Percentiles rank a stretch among this genome's conserved stretches.
phyloP scores from a whole-genome alignment of 2,113 vertebrate species.

The Donacobius atricapilla region DNA sequence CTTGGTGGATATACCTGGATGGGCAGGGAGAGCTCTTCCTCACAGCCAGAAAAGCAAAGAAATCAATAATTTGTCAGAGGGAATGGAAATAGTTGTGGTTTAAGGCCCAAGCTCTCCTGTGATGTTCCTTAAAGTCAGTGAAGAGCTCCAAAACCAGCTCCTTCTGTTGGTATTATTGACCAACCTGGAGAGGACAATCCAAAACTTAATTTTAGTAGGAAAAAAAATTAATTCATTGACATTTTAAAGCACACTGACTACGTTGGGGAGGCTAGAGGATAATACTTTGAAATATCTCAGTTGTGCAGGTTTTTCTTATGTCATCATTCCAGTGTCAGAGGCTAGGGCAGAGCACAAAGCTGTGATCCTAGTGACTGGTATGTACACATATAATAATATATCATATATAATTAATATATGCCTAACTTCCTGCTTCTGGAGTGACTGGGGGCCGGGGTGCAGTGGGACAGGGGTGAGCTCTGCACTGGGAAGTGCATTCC shows the following conservation, averaged over 20 bases:
- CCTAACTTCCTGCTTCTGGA: neutral
- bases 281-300: neutral
- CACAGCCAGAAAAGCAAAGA: neutral
- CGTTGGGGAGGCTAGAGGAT: neutral
- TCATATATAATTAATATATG: neutral
- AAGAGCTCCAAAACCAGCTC: neutral
- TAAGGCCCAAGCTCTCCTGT: neutral
- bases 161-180: neutral
- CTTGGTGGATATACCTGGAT: rapidly evolving
- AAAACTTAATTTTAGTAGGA: neutral
- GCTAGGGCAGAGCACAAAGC: neutral
- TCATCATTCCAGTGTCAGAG: neutral
- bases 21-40: neutral
- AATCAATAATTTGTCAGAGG: neutral
- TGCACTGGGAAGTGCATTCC: rapidly evolving
- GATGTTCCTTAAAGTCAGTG: neutral
- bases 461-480: neutral
- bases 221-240: neutral
- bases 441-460: neutral
- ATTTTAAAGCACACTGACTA: neutral
- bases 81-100: neutral
- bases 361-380: neutral
- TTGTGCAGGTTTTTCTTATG: neutral
- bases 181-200: neutral
- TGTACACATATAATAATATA: rapidly evolving